Base-by-base conservation (phyloP, 2,797 vertebrate species). In the Anas bernieri region DNA sequence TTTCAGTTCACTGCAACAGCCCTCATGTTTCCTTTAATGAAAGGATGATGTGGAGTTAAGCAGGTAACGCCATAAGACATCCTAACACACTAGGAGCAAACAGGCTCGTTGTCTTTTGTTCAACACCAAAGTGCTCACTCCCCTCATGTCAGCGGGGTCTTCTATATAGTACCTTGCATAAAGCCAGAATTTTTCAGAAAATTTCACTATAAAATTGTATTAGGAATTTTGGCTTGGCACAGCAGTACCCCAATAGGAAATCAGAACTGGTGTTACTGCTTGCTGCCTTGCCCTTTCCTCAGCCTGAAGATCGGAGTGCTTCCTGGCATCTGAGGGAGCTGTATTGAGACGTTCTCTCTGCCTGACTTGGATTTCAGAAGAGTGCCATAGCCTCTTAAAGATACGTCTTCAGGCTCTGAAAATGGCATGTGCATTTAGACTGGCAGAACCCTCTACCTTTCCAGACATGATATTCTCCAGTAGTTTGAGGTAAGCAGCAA, bases 81-180 rank as follows among this genome's bases (percentile, higher is more conserved):
- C 17, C 5, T 28, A 75, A 4, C 17, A 9, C 3, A 0, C 46
- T 7, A 31, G 9, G 18, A 9, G 7, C 2, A 8, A 39, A 10
- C 5, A 33, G 72, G 8, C 4, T 62, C 39, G 1, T 23, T 78
- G 56, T 86, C 30, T 74, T 75, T 48, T 26, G 25, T 33, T 85
- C 1, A 2, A 20, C 69, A 45, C 85, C 28, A 37, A 37, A 68
- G 31, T 52, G 56, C 75, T 31, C 2, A 0, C 22, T 76, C 14
- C 37, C 52, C 50, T 26, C 4, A 33, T 30, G 41, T 20, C 72
- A 39, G 1, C 17, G 16, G 31, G 31, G 31, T 30, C 50, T 25
- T 73, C 7, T 11, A 56, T 35, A 39, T 22, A 23, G 9, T 50
- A 50, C 25, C 67, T 41, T 41, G 35, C 1, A 0, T 11, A 48